Base-by-base conservation (phyloP, 1,140 invertebrate genomes). In the Sipha flava region DNA sequence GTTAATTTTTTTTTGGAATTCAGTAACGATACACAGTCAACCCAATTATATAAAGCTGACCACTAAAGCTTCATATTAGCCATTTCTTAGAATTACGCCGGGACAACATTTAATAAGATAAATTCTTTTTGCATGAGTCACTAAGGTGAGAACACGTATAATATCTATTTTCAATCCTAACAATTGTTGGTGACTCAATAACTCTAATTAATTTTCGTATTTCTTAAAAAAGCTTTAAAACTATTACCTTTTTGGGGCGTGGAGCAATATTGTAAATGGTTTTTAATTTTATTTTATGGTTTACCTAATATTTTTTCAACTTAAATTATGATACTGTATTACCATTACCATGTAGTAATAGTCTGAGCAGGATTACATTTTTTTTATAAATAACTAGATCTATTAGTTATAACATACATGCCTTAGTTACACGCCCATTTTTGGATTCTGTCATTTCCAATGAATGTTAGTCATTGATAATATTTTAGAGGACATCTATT, bases 121-220 rank as follows among this genome's bases (percentile, higher is more conserved):
- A 73, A 75, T 75, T 75, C 47, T n/a, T 21, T n/a, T 75, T 75
- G 72, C 72, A 75, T 75, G 72, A 75, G 72, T 75, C 45, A 75
- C 72, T 21, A 49, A 75, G 72, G 72, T 75, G 72, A 75, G 72
- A 34, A 21, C 26, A 34, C 72, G 26, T 75, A 26, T 14, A 75
- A 37, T 7, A 1, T 43, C 14, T 34, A 62, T 34, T 31, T 62
- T 31, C 3, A 64, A 21, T 64, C 10, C 2, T 54, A 4, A 6
- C 23, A 5, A 23, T 52, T 34, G 2, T 66, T 5, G n/a, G n/a
- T n/a, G 34, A 66, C 21, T 16, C 21, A 14, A 26, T 26, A 16
- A 5, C 29, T 1, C 3, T 31, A 6, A 34, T 59, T 21, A 2
- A 34, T 62, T 1, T 34, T 16, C 10, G 3, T 57, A 16, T n/a